These are phyloP conservation scores for Anarrhichthys ocellatus DNA, from an alignment of 2,113 vertebrate genomes.

Conservation along the genomic window DNA sequence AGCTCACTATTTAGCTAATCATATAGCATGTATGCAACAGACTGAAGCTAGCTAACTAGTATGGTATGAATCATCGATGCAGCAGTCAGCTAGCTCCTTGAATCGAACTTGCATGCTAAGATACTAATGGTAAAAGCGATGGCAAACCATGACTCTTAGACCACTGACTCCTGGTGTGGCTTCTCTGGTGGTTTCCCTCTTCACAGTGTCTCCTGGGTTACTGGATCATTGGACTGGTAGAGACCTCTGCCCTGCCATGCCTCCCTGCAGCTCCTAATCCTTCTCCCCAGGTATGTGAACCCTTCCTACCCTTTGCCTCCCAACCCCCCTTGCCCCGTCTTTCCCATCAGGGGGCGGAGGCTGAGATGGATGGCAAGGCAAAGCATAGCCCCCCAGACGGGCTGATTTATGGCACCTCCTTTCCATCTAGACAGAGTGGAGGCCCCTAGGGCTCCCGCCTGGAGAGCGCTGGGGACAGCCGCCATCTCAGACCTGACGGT, in stretches of 20 bases:
- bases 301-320: slow-evolving; percentile 47
- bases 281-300: slow-evolving; percentile 68
- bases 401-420: slow-evolving; percentile 93
- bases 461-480: slow-evolving; percentile 85
- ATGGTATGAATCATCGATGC: too few relatives aligned
- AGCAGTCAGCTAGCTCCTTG: too few relatives aligned
- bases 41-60: too few relatives aligned
- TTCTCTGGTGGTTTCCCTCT: slow-evolving; percentile 55
- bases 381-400: slow-evolving; percentile 85
- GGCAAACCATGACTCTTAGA: too few relatives aligned
- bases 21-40: too few relatives aligned
- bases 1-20: too few relatives aligned
- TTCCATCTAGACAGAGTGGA: slow-evolving; percentile 84
- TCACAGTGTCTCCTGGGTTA: slow-evolving; percentile 42
- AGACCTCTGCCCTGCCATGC: slow-evolving; percentile 47
- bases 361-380: slow-evolving; percentile 86
- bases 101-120: too few relatives aligned
- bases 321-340: slow-evolving; percentile 78
- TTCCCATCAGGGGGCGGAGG: slow-evolving; percentile 78
- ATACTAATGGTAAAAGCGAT: too few relatives aligned
- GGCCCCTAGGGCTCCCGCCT: slow-evolving; percentile 86
- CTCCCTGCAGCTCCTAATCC: slow-evolving; percentile 36
- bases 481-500: slow-evolving; percentile 86
- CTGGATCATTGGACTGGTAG: slow-evolving; percentile 50
- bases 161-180: slow-evolving; percentile 1